Evolutionary conservation across 2,113 vertebrate genomes (phyloP).

Genomic region (Thamnophis sirtalis): DNA sequence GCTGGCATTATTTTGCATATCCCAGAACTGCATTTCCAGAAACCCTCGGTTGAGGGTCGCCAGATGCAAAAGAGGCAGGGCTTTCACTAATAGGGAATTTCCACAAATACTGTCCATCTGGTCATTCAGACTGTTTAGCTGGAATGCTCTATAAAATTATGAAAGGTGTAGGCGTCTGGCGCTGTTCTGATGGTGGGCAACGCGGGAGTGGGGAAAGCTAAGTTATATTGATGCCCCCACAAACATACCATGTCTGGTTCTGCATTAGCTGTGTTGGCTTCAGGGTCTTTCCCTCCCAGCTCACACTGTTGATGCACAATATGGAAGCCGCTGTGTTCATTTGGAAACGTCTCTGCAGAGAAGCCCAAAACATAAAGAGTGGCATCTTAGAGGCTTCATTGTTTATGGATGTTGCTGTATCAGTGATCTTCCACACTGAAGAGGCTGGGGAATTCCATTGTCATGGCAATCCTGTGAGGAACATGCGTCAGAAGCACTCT

Average conservation of each 20-base stretch:
- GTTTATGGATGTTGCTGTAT: background rate
- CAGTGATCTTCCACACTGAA: background rate
- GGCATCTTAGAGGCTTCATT: background rate
- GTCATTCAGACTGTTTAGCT: background rate
- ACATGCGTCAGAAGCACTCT: conserved; percentile 1
- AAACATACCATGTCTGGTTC: background rate
- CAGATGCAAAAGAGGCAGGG: background rate
- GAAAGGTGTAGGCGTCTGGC: background rate
- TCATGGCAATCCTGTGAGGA: conserved; percentile 3
- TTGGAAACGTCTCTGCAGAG: background rate
- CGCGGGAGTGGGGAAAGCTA: background rate
- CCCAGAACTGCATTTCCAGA: background rate
- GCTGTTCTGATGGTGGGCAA: background rate
- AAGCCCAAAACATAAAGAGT: background rate
- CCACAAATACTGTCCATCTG: background rate
- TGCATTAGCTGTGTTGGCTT: background rate
- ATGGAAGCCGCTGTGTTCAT: background rate
- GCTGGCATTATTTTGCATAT: background rate
- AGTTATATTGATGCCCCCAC: background rate
- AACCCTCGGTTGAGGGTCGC: background rate
- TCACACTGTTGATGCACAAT: background rate
- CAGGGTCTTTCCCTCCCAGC: background rate
- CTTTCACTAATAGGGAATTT: background rate
- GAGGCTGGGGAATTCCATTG: conserved; percentile 19
- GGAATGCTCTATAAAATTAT: background rate